phyloP scores from a whole-genome alignment of 2,113 vertebrate genomes.

The Coracopsis vasa region DNA sequence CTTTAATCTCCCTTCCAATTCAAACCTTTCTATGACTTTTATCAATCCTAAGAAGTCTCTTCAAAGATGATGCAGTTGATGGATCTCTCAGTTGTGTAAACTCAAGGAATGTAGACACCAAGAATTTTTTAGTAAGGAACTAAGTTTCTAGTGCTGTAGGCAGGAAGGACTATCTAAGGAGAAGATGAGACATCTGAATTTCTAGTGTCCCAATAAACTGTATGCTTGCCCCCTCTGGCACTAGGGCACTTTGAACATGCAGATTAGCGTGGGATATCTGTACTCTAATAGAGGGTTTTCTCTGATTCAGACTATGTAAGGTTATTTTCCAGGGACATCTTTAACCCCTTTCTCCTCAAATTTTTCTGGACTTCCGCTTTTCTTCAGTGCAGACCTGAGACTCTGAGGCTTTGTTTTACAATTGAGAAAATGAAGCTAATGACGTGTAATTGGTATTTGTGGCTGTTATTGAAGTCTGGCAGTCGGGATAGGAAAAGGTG shows the following conservation, averaged over 20 bases:
- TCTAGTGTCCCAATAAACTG: neutral
- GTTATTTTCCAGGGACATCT: neutral
- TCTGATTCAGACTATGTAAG: accelerated
- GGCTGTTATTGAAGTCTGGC: neutral
- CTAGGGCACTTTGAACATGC: neutral
- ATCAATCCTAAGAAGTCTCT: neutral
- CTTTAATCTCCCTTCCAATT: neutral
- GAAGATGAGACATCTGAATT: neutral
- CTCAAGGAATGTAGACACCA: neutral
- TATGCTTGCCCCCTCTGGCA: neutral
- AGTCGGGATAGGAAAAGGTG: neutral
- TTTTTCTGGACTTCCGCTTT: neutral
- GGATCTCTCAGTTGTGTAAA: neutral
- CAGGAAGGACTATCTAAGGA: neutral
- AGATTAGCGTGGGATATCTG: neutral
- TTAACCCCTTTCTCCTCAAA: neutral
- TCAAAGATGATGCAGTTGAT: neutral
- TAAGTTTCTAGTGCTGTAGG: neutral
- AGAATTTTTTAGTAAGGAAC: neutral
- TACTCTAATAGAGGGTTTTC: neutral
- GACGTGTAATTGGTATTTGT: neutral
- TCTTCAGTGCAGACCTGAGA: neutral
- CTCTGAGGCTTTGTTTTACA: neutral
- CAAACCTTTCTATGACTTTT: neutral
- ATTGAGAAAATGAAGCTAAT: neutral